Evolutionary conservation across 2,113 vertebrate genomes (phyloP).

Genomic region (Balaenoptera acutorostrata): DNA sequence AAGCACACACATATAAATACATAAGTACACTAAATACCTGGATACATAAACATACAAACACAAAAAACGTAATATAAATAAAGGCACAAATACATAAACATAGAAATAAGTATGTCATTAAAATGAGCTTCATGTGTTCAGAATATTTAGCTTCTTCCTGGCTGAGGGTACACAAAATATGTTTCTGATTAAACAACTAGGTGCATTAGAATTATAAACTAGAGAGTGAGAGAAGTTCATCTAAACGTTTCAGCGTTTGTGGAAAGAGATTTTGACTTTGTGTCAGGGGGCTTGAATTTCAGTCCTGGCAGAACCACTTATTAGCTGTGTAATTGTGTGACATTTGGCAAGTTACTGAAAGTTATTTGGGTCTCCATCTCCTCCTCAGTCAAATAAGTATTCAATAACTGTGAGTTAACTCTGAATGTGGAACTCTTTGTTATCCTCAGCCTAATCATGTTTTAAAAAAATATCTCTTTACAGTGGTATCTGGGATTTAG

Average conservation of each 20-base stretch:
- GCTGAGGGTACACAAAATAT: not conserved
- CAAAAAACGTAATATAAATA: not conserved
- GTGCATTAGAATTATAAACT: slow-evolving; percentile 29
- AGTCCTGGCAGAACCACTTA: slow-evolving; percentile 45
- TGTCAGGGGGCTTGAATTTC: slow-evolving; percentile 58
- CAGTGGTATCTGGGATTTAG: not conserved
- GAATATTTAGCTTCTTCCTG: not conserved
- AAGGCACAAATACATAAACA: not conserved
- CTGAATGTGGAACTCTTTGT: slow-evolving; percentile 44
- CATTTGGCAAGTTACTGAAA: slow-evolving; percentile 56
- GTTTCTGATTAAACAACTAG: slow-evolving; percentile 22
- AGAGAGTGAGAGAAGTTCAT: not conserved
- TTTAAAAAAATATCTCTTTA: not conserved
- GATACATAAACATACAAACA: slow-evolving; percentile 21
- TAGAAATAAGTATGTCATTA: not conserved
- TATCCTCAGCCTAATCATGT: not conserved
- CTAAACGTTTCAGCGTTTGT: slow-evolving; percentile 39
- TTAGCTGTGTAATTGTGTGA: slow-evolving; percentile 54
- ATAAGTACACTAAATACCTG: not conserved
- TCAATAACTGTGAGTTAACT: slow-evolving; percentile 53
- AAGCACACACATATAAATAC: not conserved
- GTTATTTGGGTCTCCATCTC: slow-evolving; percentile 63
- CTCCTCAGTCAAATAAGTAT: slow-evolving; percentile 60
- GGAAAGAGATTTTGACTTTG: slow-evolving; percentile 52
- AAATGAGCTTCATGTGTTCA: not conserved